Evolutionary conservation across 2,113 vertebrate genomes (phyloP).

Genomic region (Triplophysa rosa): DNA sequence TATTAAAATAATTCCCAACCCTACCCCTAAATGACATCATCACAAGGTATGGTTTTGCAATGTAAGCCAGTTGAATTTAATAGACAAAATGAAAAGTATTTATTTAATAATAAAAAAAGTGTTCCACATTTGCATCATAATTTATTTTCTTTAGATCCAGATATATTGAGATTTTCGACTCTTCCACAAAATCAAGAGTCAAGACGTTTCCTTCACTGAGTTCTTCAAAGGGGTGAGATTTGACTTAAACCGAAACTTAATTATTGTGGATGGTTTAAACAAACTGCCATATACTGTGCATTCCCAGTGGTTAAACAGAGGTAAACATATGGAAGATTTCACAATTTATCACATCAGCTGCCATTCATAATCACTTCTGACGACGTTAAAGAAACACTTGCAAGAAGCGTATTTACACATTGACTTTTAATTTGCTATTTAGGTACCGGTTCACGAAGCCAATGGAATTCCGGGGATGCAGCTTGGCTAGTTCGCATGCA

Average conservation of each 20-base stretch:
- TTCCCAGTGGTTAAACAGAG: slow-evolving; percentile 28
- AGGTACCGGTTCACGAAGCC: slow-evolving; percentile 62
- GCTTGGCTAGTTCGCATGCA: slow-evolving; percentile 67
- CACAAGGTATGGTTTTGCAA: background rate
- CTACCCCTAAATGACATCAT: background rate
- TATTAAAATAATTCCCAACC: too few relatives aligned
- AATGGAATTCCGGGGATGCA: slow-evolving; percentile 59
- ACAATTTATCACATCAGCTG: slow-evolving; percentile 44
- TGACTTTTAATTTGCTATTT: slow-evolving; percentile 57
- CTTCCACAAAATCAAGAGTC: slow-evolving; percentile 3
- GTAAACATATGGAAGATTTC: slow-evolving; percentile 39
- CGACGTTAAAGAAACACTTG: slow-evolving; percentile 48
- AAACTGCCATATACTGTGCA: slow-evolving; percentile 27
- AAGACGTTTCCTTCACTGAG: slow-evolving; percentile 30
- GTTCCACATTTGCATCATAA: background rate
- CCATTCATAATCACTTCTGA: slow-evolving; percentile 44
- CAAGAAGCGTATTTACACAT: slow-evolving; percentile 57
- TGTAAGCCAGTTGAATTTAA: background rate
- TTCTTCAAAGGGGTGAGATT: slow-evolving; percentile 24
- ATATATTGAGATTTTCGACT: slow-evolving; percentile 1
- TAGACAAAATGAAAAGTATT: background rate
- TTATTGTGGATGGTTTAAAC: slow-evolving; percentile 22
- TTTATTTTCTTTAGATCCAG: background rate
- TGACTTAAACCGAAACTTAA: slow-evolving; percentile 27
- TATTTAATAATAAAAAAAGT: background rate